Evolutionary conservation across 2,888 invertebrate species (phyloP).

Genomic region (Xestoiulus laeticollis): DNA sequence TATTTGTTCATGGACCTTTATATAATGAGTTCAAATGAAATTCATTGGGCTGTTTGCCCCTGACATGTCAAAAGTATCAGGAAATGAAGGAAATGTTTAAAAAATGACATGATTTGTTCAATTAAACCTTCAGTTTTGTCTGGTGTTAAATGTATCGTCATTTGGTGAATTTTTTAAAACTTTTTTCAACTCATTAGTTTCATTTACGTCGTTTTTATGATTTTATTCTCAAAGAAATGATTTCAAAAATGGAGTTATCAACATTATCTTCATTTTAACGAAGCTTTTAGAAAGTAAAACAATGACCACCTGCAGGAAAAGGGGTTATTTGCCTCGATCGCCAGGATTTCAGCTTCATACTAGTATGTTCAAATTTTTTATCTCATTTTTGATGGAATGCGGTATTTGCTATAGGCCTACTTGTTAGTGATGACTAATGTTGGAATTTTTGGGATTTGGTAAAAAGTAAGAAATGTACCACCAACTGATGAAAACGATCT

Average conservation of each 20-base stretch:
- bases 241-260: not conserved
- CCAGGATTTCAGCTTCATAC: not conserved
- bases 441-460: not conserved
- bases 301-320: slow-evolving; percentile 20
- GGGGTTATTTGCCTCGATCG: slow-evolving; percentile 10
- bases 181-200: not conserved
- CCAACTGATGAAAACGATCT: no score
- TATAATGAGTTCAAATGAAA: not conserved
- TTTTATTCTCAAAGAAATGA: not conserved
- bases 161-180: not conserved
- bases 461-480: not conserved
- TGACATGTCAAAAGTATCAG: no score
- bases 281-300: not conserved
- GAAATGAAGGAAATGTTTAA: not conserved
- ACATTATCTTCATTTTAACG: not conserved
- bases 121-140: not conserved
- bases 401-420: not conserved
- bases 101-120: not conserved
- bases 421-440: not conserved
- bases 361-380: no score
- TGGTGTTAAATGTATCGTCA: not conserved
- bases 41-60: not conserved
- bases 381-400: not conserved
- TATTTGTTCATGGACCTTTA: not conserved
- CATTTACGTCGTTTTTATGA: not conserved